phyloP scores from a whole-genome alignment of 2,113 vertebrate species.

The Baryphthengus martii region DNA sequence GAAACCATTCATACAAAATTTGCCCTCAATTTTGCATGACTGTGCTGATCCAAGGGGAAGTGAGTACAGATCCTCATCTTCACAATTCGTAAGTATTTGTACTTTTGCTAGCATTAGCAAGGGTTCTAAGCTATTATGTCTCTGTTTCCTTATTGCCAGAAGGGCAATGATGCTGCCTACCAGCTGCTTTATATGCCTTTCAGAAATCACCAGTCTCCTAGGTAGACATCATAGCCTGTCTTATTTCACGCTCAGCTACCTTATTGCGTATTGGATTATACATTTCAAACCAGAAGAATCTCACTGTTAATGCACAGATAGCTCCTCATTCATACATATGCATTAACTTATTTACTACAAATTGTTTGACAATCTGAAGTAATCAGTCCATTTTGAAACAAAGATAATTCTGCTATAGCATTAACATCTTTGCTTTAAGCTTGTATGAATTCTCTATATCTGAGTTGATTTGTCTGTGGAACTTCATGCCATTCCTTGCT shows the following conservation, averaged over 20 bases:
- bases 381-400: background rate
- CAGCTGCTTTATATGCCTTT: slow-evolving; percentile 31
- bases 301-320: background rate
- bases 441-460: background rate
- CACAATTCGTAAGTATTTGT: background rate
- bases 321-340: background rate
- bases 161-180: background rate
- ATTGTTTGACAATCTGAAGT: background rate
- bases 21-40: background rate
- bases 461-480: background rate
- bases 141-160: slow-evolving; percentile 47
- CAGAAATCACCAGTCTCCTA: background rate
- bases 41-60: background rate
- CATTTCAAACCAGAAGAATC: background rate
- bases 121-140: background rate
- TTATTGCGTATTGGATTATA: background rate
- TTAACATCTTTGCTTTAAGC: background rate
- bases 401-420: background rate
- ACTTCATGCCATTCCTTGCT: background rate
- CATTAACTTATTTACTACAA: background rate
- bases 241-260: background rate
- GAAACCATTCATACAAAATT: background rate
- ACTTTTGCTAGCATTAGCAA: background rate
- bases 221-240: background rate
- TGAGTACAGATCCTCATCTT: background rate